These are phyloP conservation scores for Periplaneta americana DNA, from an alignment of 1,140 invertebrate genomes.

Conservation along the genomic window DNA sequence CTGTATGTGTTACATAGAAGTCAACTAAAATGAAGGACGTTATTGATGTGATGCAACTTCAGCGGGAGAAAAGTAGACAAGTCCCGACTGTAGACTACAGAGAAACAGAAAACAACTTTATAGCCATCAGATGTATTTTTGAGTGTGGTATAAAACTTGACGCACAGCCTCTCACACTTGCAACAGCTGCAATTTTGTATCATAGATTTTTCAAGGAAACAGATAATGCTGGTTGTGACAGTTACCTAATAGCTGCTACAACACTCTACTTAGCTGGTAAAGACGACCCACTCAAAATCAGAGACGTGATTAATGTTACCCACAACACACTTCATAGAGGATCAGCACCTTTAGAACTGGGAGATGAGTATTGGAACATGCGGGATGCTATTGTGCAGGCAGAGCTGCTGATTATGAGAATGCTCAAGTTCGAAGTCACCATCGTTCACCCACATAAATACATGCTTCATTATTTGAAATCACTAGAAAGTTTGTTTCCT, in stretches of 20 bases:
- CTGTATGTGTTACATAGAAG: background rate
- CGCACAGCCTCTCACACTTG: slow-evolving; percentile 74
- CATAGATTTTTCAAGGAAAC: slow-evolving; percentile 83
- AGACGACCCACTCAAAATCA: slow-evolving; percentile 78
- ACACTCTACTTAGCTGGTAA: slow-evolving; percentile 86
- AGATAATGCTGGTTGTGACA: slow-evolving; percentile 71
- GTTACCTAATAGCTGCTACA: slow-evolving; percentile 80
- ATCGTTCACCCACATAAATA: slow-evolving; percentile 81
- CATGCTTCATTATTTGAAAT: slow-evolving; percentile 81
- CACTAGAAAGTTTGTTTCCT: slow-evolving; percentile 81
- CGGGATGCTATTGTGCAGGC: slow-evolving; percentile 84
- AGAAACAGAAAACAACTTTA: slow-evolving; percentile 44
- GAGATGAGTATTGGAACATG: slow-evolving; percentile 86
- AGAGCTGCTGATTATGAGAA: slow-evolving; percentile 79
- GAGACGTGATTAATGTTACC: slow-evolving; percentile 88
- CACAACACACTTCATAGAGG: slow-evolving; percentile 76
- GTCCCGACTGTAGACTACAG: slow-evolving; percentile 54
- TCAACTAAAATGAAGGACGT: slow-evolving; percentile 54
- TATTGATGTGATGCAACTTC: slow-evolving; percentile 54
- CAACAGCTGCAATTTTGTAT: slow-evolving; percentile 78
- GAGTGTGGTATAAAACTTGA: slow-evolving; percentile 82
- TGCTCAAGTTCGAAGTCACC: slow-evolving; percentile 79
- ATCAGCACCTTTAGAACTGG: slow-evolving; percentile 74
- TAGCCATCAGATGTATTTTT: slow-evolving; percentile 75
- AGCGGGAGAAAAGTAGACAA: slow-evolving; percentile 51